Conservation (phyloP, 2,113 vertebrate genomes). For the Heliornis fulica region DNA sequence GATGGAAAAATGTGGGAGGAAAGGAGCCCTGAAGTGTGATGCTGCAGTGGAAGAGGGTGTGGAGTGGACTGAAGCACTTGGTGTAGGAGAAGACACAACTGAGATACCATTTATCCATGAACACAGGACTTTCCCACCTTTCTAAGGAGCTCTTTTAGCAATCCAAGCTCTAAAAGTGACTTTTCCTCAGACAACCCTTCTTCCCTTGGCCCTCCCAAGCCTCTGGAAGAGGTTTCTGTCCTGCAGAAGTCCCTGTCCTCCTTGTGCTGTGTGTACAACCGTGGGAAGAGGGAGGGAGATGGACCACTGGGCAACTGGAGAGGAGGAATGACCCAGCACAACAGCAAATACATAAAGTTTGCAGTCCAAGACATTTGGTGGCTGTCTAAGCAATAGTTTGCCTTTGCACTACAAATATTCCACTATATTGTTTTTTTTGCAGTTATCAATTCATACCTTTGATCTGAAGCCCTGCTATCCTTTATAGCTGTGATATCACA, state of each 20-base stretch:
- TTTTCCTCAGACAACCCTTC: background rate
- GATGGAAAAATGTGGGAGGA: background rate
- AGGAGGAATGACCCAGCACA: background rate
- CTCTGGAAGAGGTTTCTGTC: background rate
- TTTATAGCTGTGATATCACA: background rate
- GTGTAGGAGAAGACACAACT: background rate
- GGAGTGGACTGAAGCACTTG: background rate
- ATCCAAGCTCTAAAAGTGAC: background rate
- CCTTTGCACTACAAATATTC: background rate
- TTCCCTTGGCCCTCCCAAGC: background rate
- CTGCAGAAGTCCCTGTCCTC: background rate
- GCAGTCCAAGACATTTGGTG: rapidly evolving
- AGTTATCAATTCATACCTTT: background rate
- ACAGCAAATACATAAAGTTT: background rate
- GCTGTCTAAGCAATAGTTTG: background rate
- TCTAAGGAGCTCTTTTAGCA: background rate
- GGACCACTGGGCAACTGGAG: background rate
- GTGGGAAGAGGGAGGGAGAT: rapidly evolving
- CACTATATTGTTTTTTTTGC: background rate
- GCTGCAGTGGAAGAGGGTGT: rapidly evolving
- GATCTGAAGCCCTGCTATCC: background rate
- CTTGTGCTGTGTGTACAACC: background rate
- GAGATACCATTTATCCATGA: background rate
- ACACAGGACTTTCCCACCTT: background rate
- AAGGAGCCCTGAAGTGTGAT: background rate